A percentile compares a stretch with the other conserved stretches of the same genome.
Conservation (phyloP, 2,888 invertebrate genomes). For the Eristalis intricaria region DNA sequence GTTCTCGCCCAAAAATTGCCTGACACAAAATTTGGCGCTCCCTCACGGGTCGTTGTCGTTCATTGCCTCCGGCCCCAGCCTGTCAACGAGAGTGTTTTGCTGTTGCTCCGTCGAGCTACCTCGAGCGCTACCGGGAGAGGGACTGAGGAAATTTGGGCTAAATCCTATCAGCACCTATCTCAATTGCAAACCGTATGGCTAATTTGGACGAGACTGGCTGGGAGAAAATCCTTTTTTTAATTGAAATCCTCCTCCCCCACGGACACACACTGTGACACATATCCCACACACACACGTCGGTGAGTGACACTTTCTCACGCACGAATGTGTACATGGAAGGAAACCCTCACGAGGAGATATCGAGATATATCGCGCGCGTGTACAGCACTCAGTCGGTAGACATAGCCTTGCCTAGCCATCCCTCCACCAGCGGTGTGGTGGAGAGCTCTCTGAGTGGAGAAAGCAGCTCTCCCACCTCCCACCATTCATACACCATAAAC, state of each 20-base stretch:
- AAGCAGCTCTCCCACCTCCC: neutral
- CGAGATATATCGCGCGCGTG: constrained; percentile 67
- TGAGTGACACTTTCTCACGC: constrained; percentile 63
- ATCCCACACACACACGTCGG: neutral
- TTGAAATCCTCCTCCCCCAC: constrained; percentile 45
- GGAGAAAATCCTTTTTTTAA: constrained; percentile 67
- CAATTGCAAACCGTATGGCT: constrained; percentile 48
- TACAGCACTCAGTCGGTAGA: constrained; percentile 39
- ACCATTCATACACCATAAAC: constrained; percentile 36
- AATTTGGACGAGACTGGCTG: constrained; percentile 60
- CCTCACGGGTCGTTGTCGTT: constrained; percentile 23
- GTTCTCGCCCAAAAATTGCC: constrained; percentile 41
- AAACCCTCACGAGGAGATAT: constrained; percentile 29
- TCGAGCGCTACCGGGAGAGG: neutral
- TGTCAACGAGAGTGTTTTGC: constrained; percentile 11
- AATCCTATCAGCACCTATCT: constrained; percentile 41
- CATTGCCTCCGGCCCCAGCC: constrained; percentile 17
- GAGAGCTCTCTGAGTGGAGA: neutral
- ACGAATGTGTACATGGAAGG: constrained; percentile 33
- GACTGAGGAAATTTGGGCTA: constrained; percentile 13
- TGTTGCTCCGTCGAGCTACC: neutral
- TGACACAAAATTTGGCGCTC: constrained; percentile 45
- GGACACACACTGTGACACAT: constrained; percentile 1
- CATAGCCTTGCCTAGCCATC: constrained; percentile 29
- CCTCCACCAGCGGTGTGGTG: constrained; percentile 4